These are phyloP conservation scores for Eulemur mongoz DNA, from an alignment of 2,797 vertebrate species.

Conservation along the genomic window DNA sequence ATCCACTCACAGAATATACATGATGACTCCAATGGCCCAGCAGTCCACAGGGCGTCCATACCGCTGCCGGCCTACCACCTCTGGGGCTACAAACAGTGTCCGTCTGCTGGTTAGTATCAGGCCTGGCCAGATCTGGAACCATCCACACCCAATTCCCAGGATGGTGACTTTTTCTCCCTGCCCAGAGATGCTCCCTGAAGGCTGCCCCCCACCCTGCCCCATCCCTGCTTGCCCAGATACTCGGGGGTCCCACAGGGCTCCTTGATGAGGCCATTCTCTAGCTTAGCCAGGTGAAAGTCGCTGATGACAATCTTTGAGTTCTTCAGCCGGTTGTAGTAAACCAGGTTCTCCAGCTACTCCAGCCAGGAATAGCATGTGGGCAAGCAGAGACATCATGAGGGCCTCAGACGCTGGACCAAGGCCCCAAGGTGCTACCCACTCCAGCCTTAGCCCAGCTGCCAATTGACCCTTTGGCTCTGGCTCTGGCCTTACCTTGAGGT, in stretches of 20 bases:
- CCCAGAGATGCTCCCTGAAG: neutral
- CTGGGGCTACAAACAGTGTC: slow-evolving; percentile 89
- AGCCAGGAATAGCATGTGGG: neutral
- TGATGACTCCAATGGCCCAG: slow-evolving; percentile 99
- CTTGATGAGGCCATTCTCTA: slow-evolving; percentile 98
- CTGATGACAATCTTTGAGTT: slow-evolving; percentile 99
- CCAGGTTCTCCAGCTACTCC: slow-evolving; percentile 95
- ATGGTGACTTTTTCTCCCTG: neutral
- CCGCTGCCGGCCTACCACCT: slow-evolving; percentile 97
- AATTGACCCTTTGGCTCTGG: neutral
- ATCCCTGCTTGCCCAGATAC: slow-evolving; percentile 92
- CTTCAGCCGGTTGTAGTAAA: slow-evolving; percentile 98
- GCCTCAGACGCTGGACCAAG: neutral
- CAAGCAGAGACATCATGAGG: neutral
- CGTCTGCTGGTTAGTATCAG: slow-evolving; percentile 13
- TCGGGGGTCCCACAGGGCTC: slow-evolving; percentile 98
- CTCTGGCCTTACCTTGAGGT: slow-evolving; percentile 92
- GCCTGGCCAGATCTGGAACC: neutral
- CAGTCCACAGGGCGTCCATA: slow-evolving; percentile 97
- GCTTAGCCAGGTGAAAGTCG: slow-evolving; percentile 97
- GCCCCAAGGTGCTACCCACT: neutral
- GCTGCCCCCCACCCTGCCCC: neutral
- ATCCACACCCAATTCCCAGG: neutral
- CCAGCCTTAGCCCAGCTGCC: neutral
- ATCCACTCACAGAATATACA: slow-evolving; percentile 97